Evolutionary conservation across 2,888 invertebrate genomes (phyloP), one percentile per base, ranked within the genome.

Genomic region (Eupsilia transversa): DNA sequence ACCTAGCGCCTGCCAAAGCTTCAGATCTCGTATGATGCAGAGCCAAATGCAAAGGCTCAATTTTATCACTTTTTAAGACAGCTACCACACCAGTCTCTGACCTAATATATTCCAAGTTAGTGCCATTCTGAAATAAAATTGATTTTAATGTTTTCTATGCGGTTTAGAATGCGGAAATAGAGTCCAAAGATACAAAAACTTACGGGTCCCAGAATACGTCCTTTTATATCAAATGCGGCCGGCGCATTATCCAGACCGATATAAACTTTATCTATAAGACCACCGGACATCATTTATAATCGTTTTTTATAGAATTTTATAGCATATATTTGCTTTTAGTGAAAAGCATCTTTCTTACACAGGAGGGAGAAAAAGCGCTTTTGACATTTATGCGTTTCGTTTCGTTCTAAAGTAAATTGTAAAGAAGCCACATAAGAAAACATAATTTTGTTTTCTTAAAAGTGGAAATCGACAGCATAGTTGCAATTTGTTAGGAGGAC

Each of bases 21-120:
- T 97, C 97, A 41, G 97, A 96, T 87, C 97, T 97, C 20, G 97
- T 97, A 95, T 98, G 98, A 90, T 98, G 98, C 85, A 98, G 96
- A 85, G 97, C 97, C 86, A 98, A 96, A 94, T 98, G 98, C 89
- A 98, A 95, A 2, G 98, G 98, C 90, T 98, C 98, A 67, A 94
- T 91, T 80, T 98, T 98, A 81, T 96, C 96, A 65, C 98, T 98
- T 89, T 98, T 97, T 82, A 98, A 93, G 20, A 97, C 97, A 54
- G 98, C 98, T 83, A 97, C 97, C 6, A 98, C 98, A 41, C 98
- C 98, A 7, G 98, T 98, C 93, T 98, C 98, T 70, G 97, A 97
- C 84, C 97, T 96, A 85, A 98, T 98, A 87, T 98, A 98, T 88
- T 98, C 97, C 88, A 98, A 96, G 94, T 98, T 98, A 41, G 97